Evolutionary conservation across 2,113 vertebrate species (phyloP).

Genomic region (Semnopithecus entellus): DNA sequence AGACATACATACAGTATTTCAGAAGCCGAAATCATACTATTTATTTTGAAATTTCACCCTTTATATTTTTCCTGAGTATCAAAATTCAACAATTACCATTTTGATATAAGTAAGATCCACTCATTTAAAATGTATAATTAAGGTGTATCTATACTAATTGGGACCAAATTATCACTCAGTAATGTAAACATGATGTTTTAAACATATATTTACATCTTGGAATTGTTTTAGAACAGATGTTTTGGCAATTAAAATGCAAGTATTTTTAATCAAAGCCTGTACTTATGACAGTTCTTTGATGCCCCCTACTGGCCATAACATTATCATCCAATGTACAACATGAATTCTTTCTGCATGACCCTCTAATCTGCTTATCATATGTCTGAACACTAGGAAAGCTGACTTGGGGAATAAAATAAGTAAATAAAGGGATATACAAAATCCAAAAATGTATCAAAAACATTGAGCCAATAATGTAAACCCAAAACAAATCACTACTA

Average conservation of each 20-base stretch:
- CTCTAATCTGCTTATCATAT: background rate
- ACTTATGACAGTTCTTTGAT: slow-evolving; percentile 38
- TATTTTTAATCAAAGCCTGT: background rate
- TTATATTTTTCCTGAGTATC: slow-evolving; percentile 7
- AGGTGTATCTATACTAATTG: background rate
- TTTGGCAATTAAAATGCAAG: background rate
- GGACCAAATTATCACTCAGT: background rate
- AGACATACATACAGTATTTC: background rate
- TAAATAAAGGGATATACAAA: background rate
- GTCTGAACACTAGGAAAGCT: background rate
- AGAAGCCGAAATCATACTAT: background rate
- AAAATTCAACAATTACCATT: slow-evolving; percentile 47
- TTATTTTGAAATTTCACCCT: slow-evolving; percentile 14
- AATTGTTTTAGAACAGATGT: background rate
- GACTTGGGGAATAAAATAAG: background rate
- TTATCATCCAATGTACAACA: background rate
- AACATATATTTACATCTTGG: background rate
- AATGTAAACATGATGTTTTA: background rate
- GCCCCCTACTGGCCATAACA: slow-evolving; percentile 61
- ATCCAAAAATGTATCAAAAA: background rate
- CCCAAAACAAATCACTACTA: background rate
- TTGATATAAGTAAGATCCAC: background rate
- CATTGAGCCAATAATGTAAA: slow-evolving; percentile 9
- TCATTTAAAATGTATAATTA: slow-evolving; percentile 18
- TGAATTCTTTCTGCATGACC: background rate